Percentiles rank a stretch among this genome's conserved stretches.
These are phyloP conservation scores for Chydorus sphaericus DNA, from an alignment of 2,888 invertebrate genomes.

Conservation along the genomic window DNA sequence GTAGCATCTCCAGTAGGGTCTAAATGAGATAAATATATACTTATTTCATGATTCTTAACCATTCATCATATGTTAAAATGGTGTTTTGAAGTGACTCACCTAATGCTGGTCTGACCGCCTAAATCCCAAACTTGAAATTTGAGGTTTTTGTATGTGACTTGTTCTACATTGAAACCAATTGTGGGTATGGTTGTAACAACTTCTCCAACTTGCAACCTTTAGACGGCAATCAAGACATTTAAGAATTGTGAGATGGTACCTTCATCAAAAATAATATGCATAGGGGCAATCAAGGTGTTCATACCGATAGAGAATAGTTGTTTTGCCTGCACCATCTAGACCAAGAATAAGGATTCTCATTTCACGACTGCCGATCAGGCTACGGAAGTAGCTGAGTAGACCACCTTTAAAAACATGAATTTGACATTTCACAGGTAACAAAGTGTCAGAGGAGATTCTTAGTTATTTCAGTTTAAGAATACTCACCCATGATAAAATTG, in stretches of 20 bases:
- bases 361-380: constrained; percentile 88
- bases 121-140: constrained; percentile 99
- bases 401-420: constrained; percentile 64
- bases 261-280: too few relatives aligned
- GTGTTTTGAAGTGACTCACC: constrained; percentile 39
- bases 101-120: constrained; percentile 96
- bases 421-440: too few relatives aligned
- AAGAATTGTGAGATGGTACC: neutral
- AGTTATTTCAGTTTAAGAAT: too few relatives aligned
- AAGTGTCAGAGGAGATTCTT: too few relatives aligned
- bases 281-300: constrained; percentile 13
- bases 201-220: constrained; percentile 88
- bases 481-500: too few relatives aligned
- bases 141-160: constrained; percentile 96
- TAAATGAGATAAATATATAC: constrained; percentile 29
- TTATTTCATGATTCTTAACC: neutral
- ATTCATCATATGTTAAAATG: neutral
- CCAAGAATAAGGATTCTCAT: constrained; percentile 96
- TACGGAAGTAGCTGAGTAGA: constrained; percentile 89
- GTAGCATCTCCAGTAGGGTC: constrained; percentile 99
- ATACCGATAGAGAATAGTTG: constrained; percentile 85
- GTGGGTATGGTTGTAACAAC: constrained; percentile 97
- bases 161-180: constrained; percentile 98
- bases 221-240: too few relatives aligned
- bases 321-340: constrained; percentile 97